Evolutionary conservation across 2,888 invertebrate species (phyloP), one percentile per base, ranked within the genome.

Genomic region (Sympetrum striolatum): DNA sequence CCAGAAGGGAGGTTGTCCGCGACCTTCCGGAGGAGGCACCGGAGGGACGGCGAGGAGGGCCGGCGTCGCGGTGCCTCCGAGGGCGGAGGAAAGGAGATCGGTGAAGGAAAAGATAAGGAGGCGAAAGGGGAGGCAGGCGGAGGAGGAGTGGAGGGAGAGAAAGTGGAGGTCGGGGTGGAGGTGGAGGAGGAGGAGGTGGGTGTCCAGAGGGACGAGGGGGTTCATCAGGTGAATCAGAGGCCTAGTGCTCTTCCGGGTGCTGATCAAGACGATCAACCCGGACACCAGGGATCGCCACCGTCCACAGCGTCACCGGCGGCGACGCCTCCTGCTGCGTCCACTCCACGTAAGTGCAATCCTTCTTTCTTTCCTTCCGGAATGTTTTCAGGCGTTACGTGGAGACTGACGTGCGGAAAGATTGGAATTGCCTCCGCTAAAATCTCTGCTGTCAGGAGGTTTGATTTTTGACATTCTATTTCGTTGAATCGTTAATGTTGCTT

Each of bases 171-270:
- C 31, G 48, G 25, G 44, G 58, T 58, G 31, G 44, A 53, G 60
- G 53, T 60, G 48, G 86, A 86, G 8, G 73, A 25, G 25, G 73
- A 73, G 73, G 86, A 86, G 37, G 86, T 14, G 22, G 86, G 64
- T 18, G 25, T 86, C 22, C 86, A 86, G 86, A 86, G 86, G 86
- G 86, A 86, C 86, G 86, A 86, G 39, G 86, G 86, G 2, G 64
- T 86, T 12, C 86, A 60, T 22, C 86, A 86, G 39, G 86, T 86
- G 86, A 60, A 86, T 60, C 86, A 86, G 86, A 86, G 86, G 60
- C 86, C 86, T 8, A 86, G 86, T 86, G 86, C 86, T 2, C 86
- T 86, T n/a, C 86, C 86, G 60, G 86, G 86, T 60, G 31, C 86
- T 2, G 86, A 86, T n/a, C 86, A 60, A 37, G 86, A 86, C n/a